These are phyloP conservation scores for Colius striatus DNA, from an alignment of 2,113 vertebrate species.

Conservation along the genomic window DNA sequence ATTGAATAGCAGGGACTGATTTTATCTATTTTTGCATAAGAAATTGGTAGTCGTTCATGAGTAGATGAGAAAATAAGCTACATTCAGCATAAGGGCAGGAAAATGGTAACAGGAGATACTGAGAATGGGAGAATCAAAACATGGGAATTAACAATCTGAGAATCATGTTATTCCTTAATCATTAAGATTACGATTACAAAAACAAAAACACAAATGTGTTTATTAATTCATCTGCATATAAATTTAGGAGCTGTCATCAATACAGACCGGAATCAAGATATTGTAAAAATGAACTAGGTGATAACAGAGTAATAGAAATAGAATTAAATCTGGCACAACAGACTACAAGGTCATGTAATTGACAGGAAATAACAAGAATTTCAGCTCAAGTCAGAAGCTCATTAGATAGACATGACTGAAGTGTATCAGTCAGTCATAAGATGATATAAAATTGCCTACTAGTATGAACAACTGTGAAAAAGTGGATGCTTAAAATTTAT, in stretches of 20 bases:
- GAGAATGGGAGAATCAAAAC: background rate
- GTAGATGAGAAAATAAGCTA: background rate
- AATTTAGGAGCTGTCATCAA: background rate
- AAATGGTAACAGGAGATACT: background rate
- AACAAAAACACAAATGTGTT: background rate
- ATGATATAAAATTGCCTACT: background rate
- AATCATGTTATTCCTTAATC: background rate
- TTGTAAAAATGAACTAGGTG: background rate
- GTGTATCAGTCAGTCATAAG: background rate
- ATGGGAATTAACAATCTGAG: fast-evolving
- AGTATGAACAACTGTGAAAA: background rate
- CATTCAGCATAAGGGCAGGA: background rate
- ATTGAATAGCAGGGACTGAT: background rate
- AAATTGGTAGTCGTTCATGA: background rate
- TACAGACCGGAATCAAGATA: background rate
- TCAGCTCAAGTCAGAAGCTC: background rate
- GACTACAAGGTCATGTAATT: background rate
- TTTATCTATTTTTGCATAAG: background rate
- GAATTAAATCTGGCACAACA: background rate
- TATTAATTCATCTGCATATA: background rate
- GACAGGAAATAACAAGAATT: background rate
- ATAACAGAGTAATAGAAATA: background rate
- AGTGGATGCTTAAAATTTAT: background rate
- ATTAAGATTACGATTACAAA: background rate
- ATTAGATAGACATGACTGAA: background rate